A percentile compares a stretch with the other conserved stretches of the same genome.
Conservation (phyloP, 2,113 vertebrate species). For the Lepidothrix coronata region DNA sequence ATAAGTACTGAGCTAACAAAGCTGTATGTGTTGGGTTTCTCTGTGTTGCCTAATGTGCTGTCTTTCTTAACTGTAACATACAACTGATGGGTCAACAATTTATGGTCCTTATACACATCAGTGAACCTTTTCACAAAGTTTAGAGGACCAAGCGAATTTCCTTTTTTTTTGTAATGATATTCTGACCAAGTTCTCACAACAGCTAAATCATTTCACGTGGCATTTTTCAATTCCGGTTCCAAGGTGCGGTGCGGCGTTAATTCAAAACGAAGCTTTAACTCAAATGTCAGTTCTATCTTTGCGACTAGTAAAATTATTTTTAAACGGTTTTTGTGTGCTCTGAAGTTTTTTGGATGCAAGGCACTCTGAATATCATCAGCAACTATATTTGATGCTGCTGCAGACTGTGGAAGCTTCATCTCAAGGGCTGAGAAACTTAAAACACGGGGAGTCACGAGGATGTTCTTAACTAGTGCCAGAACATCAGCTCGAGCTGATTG, state of each 20-base stretch:
- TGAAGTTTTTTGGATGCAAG: neutral
- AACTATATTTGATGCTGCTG: neutral
- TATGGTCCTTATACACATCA: neutral
- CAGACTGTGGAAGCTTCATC: neutral
- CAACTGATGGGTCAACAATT: neutral
- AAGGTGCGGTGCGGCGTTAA: rapidly evolving
- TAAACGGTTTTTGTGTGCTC: neutral
- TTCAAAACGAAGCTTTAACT: neutral
- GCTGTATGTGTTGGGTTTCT: neutral
- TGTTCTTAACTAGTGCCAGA: conserved; percentile 1
- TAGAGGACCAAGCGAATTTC: neutral
- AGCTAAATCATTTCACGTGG: neutral
- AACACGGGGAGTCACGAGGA: neutral
- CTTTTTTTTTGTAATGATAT: neutral
- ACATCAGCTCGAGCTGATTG: conserved; percentile 25
- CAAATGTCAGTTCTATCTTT: conserved; percentile 32
- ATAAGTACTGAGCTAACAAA: neutral
- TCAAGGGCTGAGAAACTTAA: neutral
- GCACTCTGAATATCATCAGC: neutral
- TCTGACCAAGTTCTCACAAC: neutral
- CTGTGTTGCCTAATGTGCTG: neutral
- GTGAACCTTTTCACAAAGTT: neutral
- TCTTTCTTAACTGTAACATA: neutral
- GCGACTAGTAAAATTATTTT: conserved; percentile 31
- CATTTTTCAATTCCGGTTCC: neutral